phyloP scores from a whole-genome alignment of 2,113 vertebrate genomes.

The Pseudopodoces humilis region DNA sequence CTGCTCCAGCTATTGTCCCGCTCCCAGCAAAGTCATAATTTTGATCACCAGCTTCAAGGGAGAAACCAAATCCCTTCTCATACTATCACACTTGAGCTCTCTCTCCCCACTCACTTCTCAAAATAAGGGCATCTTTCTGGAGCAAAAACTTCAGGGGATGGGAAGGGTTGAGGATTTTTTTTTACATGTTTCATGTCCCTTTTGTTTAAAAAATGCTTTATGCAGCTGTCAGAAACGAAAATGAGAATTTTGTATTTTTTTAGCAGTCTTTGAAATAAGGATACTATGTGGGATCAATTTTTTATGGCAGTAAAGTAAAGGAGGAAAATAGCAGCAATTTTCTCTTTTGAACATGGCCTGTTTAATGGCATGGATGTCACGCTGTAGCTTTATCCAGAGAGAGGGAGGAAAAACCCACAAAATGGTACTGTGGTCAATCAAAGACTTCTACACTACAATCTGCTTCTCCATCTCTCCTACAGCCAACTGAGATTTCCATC shows the following conservation, averaged over 20 bases:
- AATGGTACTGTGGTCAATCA: constrained; percentile 73
- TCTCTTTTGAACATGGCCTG: constrained; percentile 79
- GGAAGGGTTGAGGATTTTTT: background rate
- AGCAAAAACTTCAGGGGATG: constrained; percentile 8
- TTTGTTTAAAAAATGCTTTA: constrained; percentile 61
- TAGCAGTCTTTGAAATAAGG: constrained; percentile 76
- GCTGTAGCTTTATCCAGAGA: constrained; percentile 68
- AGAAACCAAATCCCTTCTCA: background rate
- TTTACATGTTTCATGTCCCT: constrained; percentile 25
- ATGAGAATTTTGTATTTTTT: constrained; percentile 63
- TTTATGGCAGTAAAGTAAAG: constrained; percentile 82
- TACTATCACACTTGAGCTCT: background rate
- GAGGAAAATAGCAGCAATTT: constrained; percentile 84
- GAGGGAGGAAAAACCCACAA: constrained; percentile 67
- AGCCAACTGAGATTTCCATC: constrained; percentile 51
- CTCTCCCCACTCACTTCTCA: background rate
- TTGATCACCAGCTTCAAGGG: background rate
- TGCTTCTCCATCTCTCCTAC: background rate
- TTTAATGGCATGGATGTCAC: constrained; percentile 81
- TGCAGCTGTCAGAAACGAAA: constrained; percentile 71
- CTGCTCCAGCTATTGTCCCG: background rate
- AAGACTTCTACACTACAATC: constrained; percentile 61
- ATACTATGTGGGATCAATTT: constrained; percentile 83
- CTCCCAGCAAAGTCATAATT: background rate
- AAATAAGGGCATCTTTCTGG: constrained; percentile 12